These are phyloP conservation scores for Rhysida immarginata DNA, from an alignment of 1,140 invertebrate species.

Conservation along the genomic window DNA sequence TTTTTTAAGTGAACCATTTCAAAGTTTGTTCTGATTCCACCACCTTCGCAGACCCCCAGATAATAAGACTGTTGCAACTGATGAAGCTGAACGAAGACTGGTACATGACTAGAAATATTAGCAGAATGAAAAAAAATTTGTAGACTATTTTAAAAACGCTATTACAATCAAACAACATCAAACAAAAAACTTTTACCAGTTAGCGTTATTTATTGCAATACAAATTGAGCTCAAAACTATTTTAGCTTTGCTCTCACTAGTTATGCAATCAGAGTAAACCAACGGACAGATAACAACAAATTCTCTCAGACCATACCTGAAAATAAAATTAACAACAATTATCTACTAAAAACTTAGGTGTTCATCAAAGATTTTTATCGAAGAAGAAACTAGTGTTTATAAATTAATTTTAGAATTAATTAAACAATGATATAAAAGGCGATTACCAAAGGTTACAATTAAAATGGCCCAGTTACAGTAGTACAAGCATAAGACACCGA, in stretches of 20 bases:
- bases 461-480: no score
- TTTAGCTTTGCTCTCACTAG: constrained; percentile 63
- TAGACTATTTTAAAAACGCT: not conserved
- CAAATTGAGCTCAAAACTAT: constrained; percentile 66
- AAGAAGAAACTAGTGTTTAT: no score
- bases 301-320: constrained; percentile 64
- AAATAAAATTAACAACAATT: not conserved
- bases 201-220: constrained; percentile 66
- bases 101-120: constrained; percentile 46
- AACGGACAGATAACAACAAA: constrained; percentile 60
- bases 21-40: constrained; percentile 56
- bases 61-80: constrained; percentile 67
- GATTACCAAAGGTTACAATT: no score
- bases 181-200: constrained; percentile 39
- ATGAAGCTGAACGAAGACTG: constrained; percentile 72
- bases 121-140: not conserved
- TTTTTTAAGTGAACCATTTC: constrained; percentile 75
- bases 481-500: no score
- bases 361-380: no score
- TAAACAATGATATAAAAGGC: no score
- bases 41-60: constrained; percentile 56
- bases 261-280: constrained; percentile 36
- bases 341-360: no score
- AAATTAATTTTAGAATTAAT: no score
- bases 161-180: not conserved